Conservation (phyloP, 1,140 invertebrate genomes). For the Dreissena polymorpha region DNA sequence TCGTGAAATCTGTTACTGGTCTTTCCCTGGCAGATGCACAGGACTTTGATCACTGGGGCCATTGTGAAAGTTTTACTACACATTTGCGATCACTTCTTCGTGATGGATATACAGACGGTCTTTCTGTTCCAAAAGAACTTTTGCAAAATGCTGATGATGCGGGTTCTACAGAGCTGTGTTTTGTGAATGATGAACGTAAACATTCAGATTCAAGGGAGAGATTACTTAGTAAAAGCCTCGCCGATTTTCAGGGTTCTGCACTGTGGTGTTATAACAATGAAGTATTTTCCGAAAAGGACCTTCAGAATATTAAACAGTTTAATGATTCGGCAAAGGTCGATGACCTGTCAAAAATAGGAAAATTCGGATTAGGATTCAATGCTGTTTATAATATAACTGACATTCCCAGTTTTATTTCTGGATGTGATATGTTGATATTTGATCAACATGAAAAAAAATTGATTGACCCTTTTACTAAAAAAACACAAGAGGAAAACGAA, state of each 20-base stretch:
- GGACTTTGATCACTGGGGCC: slow-evolving; percentile 60
- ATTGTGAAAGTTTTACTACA: slow-evolving; percentile 64
- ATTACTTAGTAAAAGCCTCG: slow-evolving; percentile 68
- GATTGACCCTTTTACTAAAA: neutral
- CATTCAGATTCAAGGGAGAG: slow-evolving; percentile 60
- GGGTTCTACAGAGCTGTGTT: slow-evolving; percentile 69
- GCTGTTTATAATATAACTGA: slow-evolving; percentile 75
- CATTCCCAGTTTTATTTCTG: slow-evolving; percentile 68
- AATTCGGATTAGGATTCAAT: slow-evolving; percentile 73
- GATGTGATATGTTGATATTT: slow-evolving; percentile 64
- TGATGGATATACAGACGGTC: slow-evolving; percentile 69
- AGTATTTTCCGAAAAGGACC: slow-evolving; percentile 60
- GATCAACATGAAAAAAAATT: slow-evolving; percentile 70
- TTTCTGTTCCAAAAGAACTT: slow-evolving; percentile 72
- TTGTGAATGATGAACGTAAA: slow-evolving; percentile 72
- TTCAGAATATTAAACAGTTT: slow-evolving; percentile 56
- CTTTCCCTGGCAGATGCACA: slow-evolving; percentile 32
- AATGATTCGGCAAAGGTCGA: slow-evolving; percentile 58
- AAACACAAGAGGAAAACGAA: slow-evolving; percentile 49
- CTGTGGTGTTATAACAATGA: slow-evolving; percentile 69
- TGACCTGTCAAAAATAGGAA: slow-evolving; percentile 69
- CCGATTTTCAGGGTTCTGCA: slow-evolving; percentile 64
- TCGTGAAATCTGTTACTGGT: slow-evolving; percentile 60
- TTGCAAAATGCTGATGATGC: slow-evolving; percentile 80
- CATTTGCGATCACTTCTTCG: slow-evolving; percentile 55